Evolutionary conservation across 2,797 vertebrate genomes (phyloP).

Genomic region (Smutsia temminckii): DNA sequence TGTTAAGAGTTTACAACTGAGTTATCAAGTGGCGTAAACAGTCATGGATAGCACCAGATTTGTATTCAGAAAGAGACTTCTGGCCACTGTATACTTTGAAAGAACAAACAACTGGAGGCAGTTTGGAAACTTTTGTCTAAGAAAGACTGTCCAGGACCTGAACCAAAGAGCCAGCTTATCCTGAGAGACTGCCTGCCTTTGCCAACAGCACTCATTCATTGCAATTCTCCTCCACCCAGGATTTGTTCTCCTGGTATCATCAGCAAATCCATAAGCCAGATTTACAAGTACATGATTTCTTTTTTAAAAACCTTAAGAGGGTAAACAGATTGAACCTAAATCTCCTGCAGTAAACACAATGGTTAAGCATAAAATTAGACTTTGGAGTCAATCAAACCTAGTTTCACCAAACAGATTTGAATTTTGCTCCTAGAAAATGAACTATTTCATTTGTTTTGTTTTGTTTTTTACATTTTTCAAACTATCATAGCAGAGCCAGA

Average conservation of each 20-base stretch:
- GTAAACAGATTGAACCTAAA: constrained; percentile 1
- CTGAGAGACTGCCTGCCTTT: not conserved
- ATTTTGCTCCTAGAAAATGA: not conserved
- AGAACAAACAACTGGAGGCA: not conserved
- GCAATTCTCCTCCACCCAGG: not conserved
- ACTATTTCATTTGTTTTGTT: not conserved
- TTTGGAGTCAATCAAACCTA: not conserved
- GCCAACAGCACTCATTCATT: not conserved
- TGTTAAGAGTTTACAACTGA: not conserved
- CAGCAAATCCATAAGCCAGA: constrained; percentile 8
- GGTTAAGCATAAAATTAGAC: not conserved
- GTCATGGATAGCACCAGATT: not conserved
- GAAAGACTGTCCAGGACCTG: not conserved
- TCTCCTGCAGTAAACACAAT: not conserved
- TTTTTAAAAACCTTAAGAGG: not conserved
- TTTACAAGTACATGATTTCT: constrained; percentile 14
- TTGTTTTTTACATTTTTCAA: not conserved
- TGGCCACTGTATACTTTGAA: not conserved
- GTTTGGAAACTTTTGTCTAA: constrained; percentile 21
- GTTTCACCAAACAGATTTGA: not conserved
- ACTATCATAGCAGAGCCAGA: not conserved
- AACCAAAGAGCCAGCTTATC: not conserved
- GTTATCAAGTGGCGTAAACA: not conserved
- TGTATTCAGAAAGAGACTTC: constrained; percentile 17
- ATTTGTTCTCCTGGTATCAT: not conserved